Base-by-base conservation (phyloP, 2,113 vertebrate genomes). In the Nesogale talazaci region DNA sequence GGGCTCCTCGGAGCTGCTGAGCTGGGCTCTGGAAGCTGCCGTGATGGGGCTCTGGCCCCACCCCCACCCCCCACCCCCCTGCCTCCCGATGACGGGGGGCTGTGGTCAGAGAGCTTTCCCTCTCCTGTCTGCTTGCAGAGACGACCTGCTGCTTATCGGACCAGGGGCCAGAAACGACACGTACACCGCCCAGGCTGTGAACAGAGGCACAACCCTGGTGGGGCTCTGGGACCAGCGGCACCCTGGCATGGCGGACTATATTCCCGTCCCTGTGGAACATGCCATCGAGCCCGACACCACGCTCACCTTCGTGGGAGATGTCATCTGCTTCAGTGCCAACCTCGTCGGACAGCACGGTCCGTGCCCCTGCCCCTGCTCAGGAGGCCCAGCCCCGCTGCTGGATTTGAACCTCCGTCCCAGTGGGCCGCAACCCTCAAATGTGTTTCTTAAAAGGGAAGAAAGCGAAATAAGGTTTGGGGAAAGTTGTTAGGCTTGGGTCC, bases 311-410 rank as follows among this genome's bases (percentile, higher is more conserved):
- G 80, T 97, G 1, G 98, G 98, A 22, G 98, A 98, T 36, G 93
- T 98, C n/a, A 94, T 98, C 95, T 98, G 98, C 93, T 98, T 98
- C 96, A 96, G 89, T 85, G 97, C 97, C 2, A 75, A 96, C 38
- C 97, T 98, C 0, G 97, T 97, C 70, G 93, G 70, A 90, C 94
- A 93, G 14, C 95, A 97, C 2, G 98, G 98, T 98, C 40, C 61
- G 97, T 92, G 46, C 10, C 2, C 25, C 2, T 84, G 75, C 23
- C 29, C 69, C 29, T 91, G 42, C 17, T 87, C 61, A 80, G n/a
- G n/a, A n/a, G n/a, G n/a, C n/a, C n/a, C n/a, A n/a, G n/a, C n/a
- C n/a, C n/a, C n/a, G 59, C 59, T 4, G 59, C 9, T 52, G 23
- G 59, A 12, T 22, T 61, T 61, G 23, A 22, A 61, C 59, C 23